Percentiles rank a stretch among this genome's conserved stretches.
phyloP scores from a whole-genome alignment of 2,888 invertebrate species.

The Lepidochitona cinerea region DNA sequence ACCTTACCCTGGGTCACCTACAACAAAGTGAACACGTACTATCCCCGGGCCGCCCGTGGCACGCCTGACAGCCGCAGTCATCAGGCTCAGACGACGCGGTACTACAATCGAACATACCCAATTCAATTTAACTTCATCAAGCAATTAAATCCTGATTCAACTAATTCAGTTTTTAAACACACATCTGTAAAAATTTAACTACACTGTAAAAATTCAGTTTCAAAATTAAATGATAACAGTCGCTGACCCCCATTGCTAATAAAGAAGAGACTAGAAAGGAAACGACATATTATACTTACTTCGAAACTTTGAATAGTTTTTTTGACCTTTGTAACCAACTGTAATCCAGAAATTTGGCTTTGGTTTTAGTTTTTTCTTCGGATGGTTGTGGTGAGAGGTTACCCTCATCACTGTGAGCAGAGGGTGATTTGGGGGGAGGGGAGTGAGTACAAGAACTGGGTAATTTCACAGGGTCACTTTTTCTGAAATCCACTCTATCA shows the following conservation, averaged over 20 bases:
- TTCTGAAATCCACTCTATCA: neutral
- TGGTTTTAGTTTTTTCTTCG: constrained; percentile 50
- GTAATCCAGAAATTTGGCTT: constrained; percentile 55
- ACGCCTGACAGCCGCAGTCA: neutral
- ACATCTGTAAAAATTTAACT: too few relatives aligned
- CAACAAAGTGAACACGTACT: constrained; percentile 3
- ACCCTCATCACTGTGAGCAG: constrained; percentile 39
- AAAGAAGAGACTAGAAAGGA: too few relatives aligned
- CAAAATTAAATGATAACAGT: too few relatives aligned
- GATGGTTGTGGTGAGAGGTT: neutral
- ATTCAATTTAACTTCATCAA: too few relatives aligned
- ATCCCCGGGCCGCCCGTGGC: neutral
- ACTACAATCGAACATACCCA: constrained; percentile 1
- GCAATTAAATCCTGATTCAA: too few relatives aligned
- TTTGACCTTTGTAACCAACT: constrained; percentile 64
- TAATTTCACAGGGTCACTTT: constrained; percentile 6
- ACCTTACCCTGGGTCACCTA: constrained; percentile 5
- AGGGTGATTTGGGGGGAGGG: constrained; percentile 25
- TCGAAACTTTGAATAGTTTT: constrained; percentile 68
- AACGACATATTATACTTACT: too few relatives aligned
- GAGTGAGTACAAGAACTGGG: neutral
- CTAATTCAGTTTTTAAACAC: too few relatives aligned
- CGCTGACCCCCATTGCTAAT: too few relatives aligned
- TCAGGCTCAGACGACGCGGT: neutral
- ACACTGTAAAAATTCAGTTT: too few relatives aligned